A percentile compares a stretch with the other conserved stretches of the same genome.
phyloP scores from a whole-genome alignment of 2,113 vertebrate species.

The Cynopterus brachyotis region DNA sequence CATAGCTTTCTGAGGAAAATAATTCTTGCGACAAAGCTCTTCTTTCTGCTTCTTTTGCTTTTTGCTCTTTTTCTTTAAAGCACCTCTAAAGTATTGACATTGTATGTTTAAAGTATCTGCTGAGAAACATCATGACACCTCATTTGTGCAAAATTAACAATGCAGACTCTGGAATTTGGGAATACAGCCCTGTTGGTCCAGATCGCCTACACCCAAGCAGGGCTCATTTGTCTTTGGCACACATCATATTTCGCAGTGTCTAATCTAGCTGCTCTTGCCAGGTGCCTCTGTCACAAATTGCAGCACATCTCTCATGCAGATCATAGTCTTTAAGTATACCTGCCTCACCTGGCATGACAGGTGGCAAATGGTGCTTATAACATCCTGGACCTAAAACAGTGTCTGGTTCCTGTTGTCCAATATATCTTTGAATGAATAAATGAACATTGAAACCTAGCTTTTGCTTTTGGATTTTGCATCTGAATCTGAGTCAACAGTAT shows the following conservation, averaged over 20 bases:
- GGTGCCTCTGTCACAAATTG: neutral
- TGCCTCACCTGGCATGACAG: neutral
- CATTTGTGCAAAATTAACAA: neutral
- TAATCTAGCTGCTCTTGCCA: neutral
- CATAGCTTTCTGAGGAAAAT: neutral
- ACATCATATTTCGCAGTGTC: accelerated
- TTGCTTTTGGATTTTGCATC: neutral
- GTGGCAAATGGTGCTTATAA: neutral
- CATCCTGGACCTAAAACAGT: neutral
- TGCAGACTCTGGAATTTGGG: neutral
- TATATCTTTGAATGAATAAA: neutral
- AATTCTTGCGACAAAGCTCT: neutral
- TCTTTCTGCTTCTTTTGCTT: neutral
- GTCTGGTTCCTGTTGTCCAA: neutral
- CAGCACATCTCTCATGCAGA: neutral
- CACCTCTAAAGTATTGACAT: neutral
- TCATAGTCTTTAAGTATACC: neutral
- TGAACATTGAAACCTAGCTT: neutral
- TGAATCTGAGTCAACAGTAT: neutral
- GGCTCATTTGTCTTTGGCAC: neutral
- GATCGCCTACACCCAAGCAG: neutral
- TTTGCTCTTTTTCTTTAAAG: neutral
- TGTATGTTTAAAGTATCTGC: neutral
- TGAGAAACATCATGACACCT: neutral
- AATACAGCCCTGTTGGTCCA: neutral